A percentile compares a stretch with the other conserved stretches of the same genome.
These are phyloP conservation scores for Syritta pipiens DNA, from an alignment of 2,888 invertebrate genomes.

Conservation along the genomic window DNA sequence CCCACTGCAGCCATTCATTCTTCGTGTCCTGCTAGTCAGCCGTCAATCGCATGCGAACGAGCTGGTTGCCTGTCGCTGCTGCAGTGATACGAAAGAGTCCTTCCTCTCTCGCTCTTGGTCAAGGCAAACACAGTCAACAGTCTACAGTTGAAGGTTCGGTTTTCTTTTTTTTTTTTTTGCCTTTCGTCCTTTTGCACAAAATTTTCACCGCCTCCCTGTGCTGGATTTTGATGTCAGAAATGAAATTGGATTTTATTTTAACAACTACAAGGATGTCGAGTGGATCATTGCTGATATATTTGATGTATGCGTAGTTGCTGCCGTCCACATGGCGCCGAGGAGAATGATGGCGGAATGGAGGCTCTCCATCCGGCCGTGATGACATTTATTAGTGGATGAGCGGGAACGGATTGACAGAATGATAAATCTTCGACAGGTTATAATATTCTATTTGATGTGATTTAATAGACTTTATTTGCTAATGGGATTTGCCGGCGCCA, in stretches of 20 bases:
- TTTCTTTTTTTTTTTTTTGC: slow-evolving; percentile 2
- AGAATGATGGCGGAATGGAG: slow-evolving; percentile 15
- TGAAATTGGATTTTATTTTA: slow-evolving; percentile 70
- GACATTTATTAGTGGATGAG: slow-evolving; percentile 68
- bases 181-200: slow-evolving; percentile 1
- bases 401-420: slow-evolving; percentile 68
- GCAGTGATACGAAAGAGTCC: slow-evolving; percentile 42
- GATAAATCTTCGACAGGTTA: slow-evolving; percentile 66
- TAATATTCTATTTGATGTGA: slow-evolving; percentile 68
- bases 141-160: no score
- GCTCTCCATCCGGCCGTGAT: slow-evolving; percentile 32
- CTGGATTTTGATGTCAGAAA: slow-evolving; percentile 67
- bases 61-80: slow-evolving; percentile 4
- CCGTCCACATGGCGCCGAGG: slow-evolving; percentile 38
- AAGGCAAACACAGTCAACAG: slow-evolving; percentile 36
- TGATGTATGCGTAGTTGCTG: slow-evolving; percentile 66
- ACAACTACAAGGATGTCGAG: slow-evolving; percentile 68
- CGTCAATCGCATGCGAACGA: slow-evolving; percentile 28
- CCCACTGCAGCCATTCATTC: slow-evolving; percentile 38
- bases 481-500: slow-evolving; percentile 50
- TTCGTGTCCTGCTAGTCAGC: slow-evolving; percentile 43
- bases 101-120: slow-evolving; percentile 61
- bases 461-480: slow-evolving; percentile 62
- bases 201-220: slow-evolving; percentile 20
- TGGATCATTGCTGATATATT: slow-evolving; percentile 67